Conservation (phyloP, 2,888 invertebrate genomes). For the Nebria salina region DNA sequence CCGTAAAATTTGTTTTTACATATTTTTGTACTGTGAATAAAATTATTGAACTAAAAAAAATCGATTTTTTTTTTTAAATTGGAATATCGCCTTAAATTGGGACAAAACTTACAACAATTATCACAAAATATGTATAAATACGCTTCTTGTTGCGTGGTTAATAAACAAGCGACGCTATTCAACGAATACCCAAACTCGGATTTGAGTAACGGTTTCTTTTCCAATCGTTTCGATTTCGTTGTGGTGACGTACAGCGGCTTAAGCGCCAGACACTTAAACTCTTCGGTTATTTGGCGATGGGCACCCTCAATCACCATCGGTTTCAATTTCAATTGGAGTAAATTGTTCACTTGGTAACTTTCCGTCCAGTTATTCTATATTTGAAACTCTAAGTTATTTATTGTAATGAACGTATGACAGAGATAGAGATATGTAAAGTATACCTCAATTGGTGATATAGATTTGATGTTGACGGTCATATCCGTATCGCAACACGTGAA, state of each 20-base stretch:
- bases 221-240: slow-evolving; percentile 50
- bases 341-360: slow-evolving; percentile 62
- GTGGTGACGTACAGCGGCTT: slow-evolving; percentile 63
- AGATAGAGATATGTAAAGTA: neutral
- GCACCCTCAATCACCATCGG: slow-evolving; percentile 59
- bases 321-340: slow-evolving; percentile 64
- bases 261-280: slow-evolving; percentile 65
- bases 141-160: slow-evolving; percentile 75
- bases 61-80: too few species aligned
- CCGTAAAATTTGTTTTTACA: too few species aligned
- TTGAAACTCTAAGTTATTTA: too few species aligned
- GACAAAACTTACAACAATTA: slow-evolving; percentile 57
- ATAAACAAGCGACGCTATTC: slow-evolving; percentile 70
- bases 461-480: slow-evolving; percentile 62
- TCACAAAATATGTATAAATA: slow-evolving; percentile 76
- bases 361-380: slow-evolving; percentile 49
- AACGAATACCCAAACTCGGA: slow-evolving; percentile 68
- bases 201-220: slow-evolving; percentile 61
- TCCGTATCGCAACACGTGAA: slow-evolving; percentile 62
- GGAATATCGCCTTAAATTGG: too few species aligned
- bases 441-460: slow-evolving; percentile 59
- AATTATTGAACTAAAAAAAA: too few species aligned
- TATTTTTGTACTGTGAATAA: too few species aligned
- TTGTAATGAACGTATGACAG: too few species aligned
- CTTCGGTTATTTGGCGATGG: slow-evolving; percentile 62